Evolutionary conservation across 2,113 vertebrate species (phyloP).

Genomic region (Sterrhoptilus dennistouni): DNA sequence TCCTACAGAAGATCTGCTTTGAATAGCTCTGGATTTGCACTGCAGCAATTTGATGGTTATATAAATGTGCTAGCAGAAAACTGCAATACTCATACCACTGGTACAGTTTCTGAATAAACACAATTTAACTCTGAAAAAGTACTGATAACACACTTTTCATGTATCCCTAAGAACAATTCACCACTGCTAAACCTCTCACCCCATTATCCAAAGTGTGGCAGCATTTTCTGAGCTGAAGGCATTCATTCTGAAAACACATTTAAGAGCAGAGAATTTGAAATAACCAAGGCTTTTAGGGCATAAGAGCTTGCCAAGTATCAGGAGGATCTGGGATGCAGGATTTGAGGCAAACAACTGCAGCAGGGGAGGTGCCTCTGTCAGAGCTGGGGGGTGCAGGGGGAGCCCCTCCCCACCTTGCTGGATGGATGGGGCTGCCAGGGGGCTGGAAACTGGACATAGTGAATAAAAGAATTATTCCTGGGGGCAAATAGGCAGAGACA

Average conservation of each 20-base stretch:
- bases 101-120: slow-evolving; percentile 1
- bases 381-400: not conserved
- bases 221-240: not conserved
- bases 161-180: not conserved
- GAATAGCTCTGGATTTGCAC: not conserved
- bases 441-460: not conserved
- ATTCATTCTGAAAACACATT: not conserved
- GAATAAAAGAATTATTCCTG: not conserved
- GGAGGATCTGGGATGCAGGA: not conserved
- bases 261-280: not conserved
- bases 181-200: not conserved
- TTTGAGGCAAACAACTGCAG: not conserved
- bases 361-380: not conserved
- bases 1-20: slow-evolving; percentile 4
- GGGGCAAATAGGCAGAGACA: not conserved
- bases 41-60: not conserved
- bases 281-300: not conserved
- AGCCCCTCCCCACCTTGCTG: not conserved
- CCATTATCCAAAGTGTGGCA: not conserved
- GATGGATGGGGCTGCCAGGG: not conserved
- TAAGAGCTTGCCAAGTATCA: not conserved
- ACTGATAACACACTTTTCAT: not conserved
- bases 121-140: not conserved
- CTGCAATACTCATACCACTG: not conserved
- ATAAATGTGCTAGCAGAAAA: not conserved